Base-by-base conservation (phyloP, 2,797 vertebrate genomes). In the Protonibea diacanthus region DNA sequence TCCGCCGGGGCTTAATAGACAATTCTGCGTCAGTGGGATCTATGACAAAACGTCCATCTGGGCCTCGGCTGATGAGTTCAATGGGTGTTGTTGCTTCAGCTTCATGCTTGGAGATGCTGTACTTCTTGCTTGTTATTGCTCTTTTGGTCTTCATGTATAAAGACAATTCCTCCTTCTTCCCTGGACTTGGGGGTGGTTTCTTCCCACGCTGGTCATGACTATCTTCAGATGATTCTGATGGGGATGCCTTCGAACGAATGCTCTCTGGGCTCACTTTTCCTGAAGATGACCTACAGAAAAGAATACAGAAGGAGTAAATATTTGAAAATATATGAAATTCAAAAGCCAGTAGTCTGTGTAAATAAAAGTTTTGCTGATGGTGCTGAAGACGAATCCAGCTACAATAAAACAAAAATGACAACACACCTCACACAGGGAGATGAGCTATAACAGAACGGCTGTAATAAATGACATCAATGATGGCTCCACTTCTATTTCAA, bases 41-140 rank as follows among this genome's bases (percentile, higher is more conserved):
- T 84, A 98, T 95, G 83, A 98, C 96, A 56, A 99, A 99, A 44
- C 98, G 97, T 13, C 98, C 98, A 2, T 99, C 98, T 0, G 98
- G 97, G 40, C 98, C 98, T 0, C 98, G 96, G 89, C 95, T 96
- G 87, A 99, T 99, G 27, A 96, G 95, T 90, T 99, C 98, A 74
- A 99, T 94, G 4, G 97, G 97, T 15, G 96, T 93, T 4, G 95
- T 96, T 82, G 93, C 91, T 86, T 96, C 95, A 14, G 91, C 84
- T 85, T 99, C 98, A 0, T 97, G 97, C 91, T 97, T 99, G 85
- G 97, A 96, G 86, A 97, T 96, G 2, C 96, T 96, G 86, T 98
- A 98, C 90, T 97, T 99, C 95, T 98, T 99, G 95, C 97, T 98
- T 92, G 96, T 98, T 96, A 99, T 99, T 95, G 98, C 98, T 95